Evolutionary conservation across 2,888 invertebrate genomes (phyloP), one percentile per base, ranked within the genome.

Genomic region (Anodontia alba): DNA sequence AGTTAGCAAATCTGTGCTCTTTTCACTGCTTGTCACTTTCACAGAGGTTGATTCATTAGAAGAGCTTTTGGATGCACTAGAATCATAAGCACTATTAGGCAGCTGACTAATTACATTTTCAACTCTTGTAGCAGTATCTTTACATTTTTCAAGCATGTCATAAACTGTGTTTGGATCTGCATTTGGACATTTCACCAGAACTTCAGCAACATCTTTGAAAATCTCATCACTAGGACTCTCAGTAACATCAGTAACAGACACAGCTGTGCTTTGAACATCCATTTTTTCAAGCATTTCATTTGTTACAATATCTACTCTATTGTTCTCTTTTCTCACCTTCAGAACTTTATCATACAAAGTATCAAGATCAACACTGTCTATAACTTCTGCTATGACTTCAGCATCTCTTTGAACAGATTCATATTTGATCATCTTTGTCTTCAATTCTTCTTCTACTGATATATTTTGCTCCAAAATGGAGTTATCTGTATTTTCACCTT

Each of bases 391-490:
- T 33, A 91, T 89, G 0, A 87, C 72, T 31, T 87, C 73, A 12
- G 91, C 90, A 87, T 92, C 92, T 62, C 74, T 74, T 8, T 88
- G 75, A 26, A 91, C 80, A 17, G 92, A 92, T 46, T 88, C 79
- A 72, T 84, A 76, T 69, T 87, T 89, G 23, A 72, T 72, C 29
- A 89, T 33, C 26, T 73, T 26, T 42, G 66, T 43, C 33, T 46
- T 76, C 2, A 29, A 0, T 17, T n/a, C 49, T 29, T 42, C 3
- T 42, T n/a, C 43, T 57, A 17, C 10, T 12, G 0, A 0, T 12
- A 33, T 33, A 10, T 33, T 29, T 20, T 26, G 7, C 10, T 33
- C 33, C 10, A 23, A 10, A n/a, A 29, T 20, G 23, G 57, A 26
- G 26, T 57, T 29, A 8, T 8, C 15, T 26, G 26, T 33, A 54